Conservation (phyloP, 2,888 invertebrate species). For the Blastobasis adustella region DNA sequence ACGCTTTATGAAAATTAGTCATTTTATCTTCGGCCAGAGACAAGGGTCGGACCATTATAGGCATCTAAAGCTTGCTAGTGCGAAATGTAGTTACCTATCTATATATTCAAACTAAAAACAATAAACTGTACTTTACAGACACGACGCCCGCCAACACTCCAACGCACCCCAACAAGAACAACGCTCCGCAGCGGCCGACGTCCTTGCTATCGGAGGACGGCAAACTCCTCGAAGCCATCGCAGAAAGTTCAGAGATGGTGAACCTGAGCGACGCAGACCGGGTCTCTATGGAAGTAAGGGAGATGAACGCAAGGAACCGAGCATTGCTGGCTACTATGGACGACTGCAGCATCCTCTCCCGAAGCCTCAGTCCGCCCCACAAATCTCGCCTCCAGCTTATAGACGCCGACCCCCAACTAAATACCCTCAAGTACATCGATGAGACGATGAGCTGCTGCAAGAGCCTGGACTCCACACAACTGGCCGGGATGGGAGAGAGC, state of each 20-base stretch:
- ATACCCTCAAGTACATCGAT: slow-evolving; percentile 77
- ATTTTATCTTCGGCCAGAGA: no score
- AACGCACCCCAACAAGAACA: slow-evolving; percentile 49
- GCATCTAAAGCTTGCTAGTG: no score
- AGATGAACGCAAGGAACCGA: slow-evolving; percentile 65
- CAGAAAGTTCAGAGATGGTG: slow-evolving; percentile 81
- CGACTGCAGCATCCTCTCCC: slow-evolving; percentile 65
- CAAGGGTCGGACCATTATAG: no score
- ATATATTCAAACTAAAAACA: not conserved
- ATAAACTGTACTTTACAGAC: slow-evolving; percentile 38
- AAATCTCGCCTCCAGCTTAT: slow-evolving; percentile 56
- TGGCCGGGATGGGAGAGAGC: slow-evolving; percentile 67
- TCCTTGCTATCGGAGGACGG: slow-evolving; percentile 78
- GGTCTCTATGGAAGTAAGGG: slow-evolving; percentile 54
- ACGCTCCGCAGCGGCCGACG: slow-evolving; percentile 67
- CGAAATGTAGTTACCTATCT: no score
- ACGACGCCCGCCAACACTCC: slow-evolving; percentile 67
- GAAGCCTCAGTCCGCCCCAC: slow-evolving; percentile 63
- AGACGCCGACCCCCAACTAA: slow-evolving; percentile 70
- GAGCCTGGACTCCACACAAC: slow-evolving; percentile 63
- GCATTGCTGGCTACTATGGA: slow-evolving; percentile 71
- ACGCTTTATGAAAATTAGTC: no score
- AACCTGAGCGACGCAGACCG: slow-evolving; percentile 75
- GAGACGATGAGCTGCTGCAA: slow-evolving; percentile 71
- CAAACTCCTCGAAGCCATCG: slow-evolving; percentile 78